phyloP scores from a whole-genome alignment of 2,888 invertebrate genomes.

The Steinernema carpocapsae region DNA sequence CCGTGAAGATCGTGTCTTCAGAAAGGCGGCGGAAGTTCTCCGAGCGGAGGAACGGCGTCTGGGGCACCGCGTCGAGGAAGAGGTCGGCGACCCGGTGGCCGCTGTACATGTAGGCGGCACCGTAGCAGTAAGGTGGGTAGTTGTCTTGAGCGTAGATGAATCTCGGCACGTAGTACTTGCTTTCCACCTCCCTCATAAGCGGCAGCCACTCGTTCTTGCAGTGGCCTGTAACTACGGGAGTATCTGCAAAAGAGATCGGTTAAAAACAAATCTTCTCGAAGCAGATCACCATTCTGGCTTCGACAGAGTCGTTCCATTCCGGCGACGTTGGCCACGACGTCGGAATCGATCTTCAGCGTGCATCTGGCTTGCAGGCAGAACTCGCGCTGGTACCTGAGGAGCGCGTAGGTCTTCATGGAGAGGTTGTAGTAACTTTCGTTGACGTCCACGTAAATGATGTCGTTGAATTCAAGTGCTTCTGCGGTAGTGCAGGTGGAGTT shows the following conservation, averaged over 20 bases:
- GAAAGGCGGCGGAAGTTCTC: conserved; percentile 22
- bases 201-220: conserved; percentile 16
- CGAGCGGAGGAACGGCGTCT: conserved; percentile 20
- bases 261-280: neutral
- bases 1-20: conserved; percentile 35
- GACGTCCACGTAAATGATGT: neutral
- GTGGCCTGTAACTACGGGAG: conserved; percentile 31
- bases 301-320: conserved; percentile 30
- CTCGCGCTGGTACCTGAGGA: conserved; percentile 11
- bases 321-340: conserved; percentile 28
- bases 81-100: neutral
- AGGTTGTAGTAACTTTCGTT: conserved; percentile 38
- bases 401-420: conserved; percentile 33
- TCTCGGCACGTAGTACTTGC: conserved; percentile 28
- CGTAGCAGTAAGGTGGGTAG: conserved; percentile 36
- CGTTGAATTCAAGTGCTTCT: conserved; percentile 34
- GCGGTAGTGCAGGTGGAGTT: too few species aligned
- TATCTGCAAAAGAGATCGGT: neutral
- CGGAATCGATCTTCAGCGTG: conserved; percentile 33
- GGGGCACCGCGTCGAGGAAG: neutral
- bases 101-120: conserved; percentile 31
- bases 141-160: conserved; percentile 33
- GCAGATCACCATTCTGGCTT: conserved; percentile 7
- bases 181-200: neutral
- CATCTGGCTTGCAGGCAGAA: conserved; percentile 24